A percentile compares a stretch with the other conserved stretches of the same genome.
These are phyloP conservation scores for Diorhabda elongata DNA, from an alignment of 1,140 invertebrate species.

Conservation along the genomic window DNA sequence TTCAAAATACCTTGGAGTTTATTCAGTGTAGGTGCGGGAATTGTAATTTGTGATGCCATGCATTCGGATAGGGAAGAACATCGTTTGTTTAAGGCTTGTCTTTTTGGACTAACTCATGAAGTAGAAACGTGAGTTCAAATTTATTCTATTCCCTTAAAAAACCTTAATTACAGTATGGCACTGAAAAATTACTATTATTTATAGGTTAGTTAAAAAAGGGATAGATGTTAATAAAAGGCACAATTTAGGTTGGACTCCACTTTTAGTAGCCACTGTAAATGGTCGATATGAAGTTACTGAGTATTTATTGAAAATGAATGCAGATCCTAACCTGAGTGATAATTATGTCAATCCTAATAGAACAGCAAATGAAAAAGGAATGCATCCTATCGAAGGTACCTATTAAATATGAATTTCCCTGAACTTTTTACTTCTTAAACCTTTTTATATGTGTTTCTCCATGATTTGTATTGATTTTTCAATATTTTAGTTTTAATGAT, in stretches of 20 bases:
- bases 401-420: conserved; percentile 6
- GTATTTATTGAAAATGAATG: conserved; percentile 68
- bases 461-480: background rate
- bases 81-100: conserved; percentile 59
- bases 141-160: conserved; percentile 19
- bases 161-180: conserved; percentile 13
- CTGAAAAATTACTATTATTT: conserved; percentile 14
- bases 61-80: conserved; percentile 39
- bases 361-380: conserved; percentile 49
- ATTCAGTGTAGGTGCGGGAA: conserved; percentile 6
- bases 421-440: background rate
- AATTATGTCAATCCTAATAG: conserved; percentile 70
- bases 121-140: conserved; percentile 52
- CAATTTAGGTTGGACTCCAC: conserved; percentile 77
- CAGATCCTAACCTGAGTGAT: conserved; percentile 75
- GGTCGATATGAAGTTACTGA: conserved; percentile 61
- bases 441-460: background rate
- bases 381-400: conserved; percentile 44
- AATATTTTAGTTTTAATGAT: conserved; percentile 37
- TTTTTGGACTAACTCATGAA: conserved; percentile 59
- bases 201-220: conserved; percentile 43
- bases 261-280: conserved; percentile 82
- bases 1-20: background rate
- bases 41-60: conserved; percentile 9
- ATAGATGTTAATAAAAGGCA: conserved; percentile 63